These are phyloP conservation scores for Drosophila tanythrix DNA, from an alignment of 2,888 invertebrate genomes.

Conservation along the genomic window DNA sequence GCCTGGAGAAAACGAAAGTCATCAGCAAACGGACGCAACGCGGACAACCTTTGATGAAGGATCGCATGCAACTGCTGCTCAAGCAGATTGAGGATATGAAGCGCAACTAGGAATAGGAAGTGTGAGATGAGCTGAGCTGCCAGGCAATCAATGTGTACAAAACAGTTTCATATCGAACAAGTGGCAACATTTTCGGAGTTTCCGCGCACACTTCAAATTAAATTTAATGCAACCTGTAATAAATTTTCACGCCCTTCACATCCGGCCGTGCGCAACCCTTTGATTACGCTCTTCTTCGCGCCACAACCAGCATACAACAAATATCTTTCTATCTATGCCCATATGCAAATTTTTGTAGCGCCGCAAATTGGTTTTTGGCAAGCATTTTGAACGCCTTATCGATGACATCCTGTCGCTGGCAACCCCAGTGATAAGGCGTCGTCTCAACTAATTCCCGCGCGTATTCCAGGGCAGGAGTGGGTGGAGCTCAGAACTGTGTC, in stretches of 20 bases:
- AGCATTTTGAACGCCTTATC: conserved; percentile 59
- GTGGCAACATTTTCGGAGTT: conserved; percentile 31
- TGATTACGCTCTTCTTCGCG: conserved; percentile 49
- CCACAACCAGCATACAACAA: background rate
- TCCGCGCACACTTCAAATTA: conserved; percentile 75
- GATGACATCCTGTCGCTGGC: conserved; percentile 49
- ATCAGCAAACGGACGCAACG: conserved; percentile 91
- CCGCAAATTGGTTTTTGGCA: conserved; percentile 69
- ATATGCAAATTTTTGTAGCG: conserved; percentile 72
- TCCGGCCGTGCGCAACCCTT: conserved; percentile 76
- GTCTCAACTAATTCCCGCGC: conserved; percentile 68
- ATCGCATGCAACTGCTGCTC: conserved; percentile 90
- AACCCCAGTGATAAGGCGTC: conserved; percentile 41
- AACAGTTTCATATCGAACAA: conserved; percentile 15
- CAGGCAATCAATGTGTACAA: conserved; percentile 31
- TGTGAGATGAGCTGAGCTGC: background rate
- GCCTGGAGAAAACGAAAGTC: conserved; percentile 89
- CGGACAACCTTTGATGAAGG: conserved; percentile 95
- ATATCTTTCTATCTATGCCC: conserved; percentile 14
- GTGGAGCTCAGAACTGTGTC: background rate
- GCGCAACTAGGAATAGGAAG: conserved; percentile 39
- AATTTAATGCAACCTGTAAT: conserved; percentile 82
- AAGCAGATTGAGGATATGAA: conserved; percentile 89
- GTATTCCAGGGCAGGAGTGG: conserved; percentile 46
- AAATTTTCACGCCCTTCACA: conserved; percentile 70